Evolutionary conservation across 2,113 vertebrate genomes (phyloP).

Genomic region (Protobothrops flavoviridis): DNA sequence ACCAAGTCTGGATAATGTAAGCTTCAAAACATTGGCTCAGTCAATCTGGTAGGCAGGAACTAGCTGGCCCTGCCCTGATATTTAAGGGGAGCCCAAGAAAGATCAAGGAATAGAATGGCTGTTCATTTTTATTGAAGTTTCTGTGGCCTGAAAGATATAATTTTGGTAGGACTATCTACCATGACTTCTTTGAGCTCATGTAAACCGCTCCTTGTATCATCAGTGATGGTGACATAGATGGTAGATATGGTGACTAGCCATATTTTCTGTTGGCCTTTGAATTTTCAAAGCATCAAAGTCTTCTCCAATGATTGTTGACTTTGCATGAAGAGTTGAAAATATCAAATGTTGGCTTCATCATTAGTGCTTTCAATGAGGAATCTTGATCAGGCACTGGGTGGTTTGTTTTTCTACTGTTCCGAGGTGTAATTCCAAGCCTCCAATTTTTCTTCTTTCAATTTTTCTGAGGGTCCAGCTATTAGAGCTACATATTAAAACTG

Average conservation of each 20-base stretch:
- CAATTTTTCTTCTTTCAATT: not conserved
- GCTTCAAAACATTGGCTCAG: not conserved
- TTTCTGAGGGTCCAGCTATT: not conserved
- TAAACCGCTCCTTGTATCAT: not conserved
- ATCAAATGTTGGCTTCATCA: not conserved
- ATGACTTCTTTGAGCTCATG: not conserved
- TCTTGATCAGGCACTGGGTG: not conserved
- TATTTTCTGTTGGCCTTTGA: not conserved
- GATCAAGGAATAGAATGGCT: not conserved
- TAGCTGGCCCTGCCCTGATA: not conserved
- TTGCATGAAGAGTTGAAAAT: not conserved
- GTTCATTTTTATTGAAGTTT: not conserved
- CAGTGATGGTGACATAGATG: not conserved
- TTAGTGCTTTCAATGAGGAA: not conserved
- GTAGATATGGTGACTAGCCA: not conserved
- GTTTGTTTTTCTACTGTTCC: not conserved
- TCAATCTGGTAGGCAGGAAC: not conserved
- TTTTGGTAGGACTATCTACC: not conserved
- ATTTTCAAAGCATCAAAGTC: not conserved
- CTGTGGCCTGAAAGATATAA: not conserved
- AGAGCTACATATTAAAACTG: not conserved
- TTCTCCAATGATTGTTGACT: not conserved
- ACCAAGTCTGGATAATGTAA: slow-evolving; percentile 39
- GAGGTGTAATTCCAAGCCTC: not conserved
- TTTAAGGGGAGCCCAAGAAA: not conserved